Evolutionary conservation across 2,888 invertebrate genomes (phyloP).

Genomic region (Zeuzera pyrina): DNA sequence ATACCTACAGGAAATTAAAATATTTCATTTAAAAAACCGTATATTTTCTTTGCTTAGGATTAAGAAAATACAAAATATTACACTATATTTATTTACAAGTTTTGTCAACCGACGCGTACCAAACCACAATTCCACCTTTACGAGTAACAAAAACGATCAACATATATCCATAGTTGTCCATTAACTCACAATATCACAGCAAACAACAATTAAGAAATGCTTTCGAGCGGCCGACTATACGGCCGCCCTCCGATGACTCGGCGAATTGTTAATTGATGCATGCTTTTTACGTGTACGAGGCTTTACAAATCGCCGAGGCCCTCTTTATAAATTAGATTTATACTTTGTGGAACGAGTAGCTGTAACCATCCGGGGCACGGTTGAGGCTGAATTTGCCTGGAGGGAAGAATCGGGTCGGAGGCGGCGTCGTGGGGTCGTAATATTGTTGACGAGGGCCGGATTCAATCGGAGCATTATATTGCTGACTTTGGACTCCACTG

Average conservation of each 20-base stretch:
- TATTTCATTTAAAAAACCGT: neutral
- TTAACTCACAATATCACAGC: slow-evolving; percentile 71
- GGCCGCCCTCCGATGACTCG: slow-evolving; percentile 54
- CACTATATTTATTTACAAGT: slow-evolving; percentile 64
- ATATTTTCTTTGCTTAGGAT: neutral
- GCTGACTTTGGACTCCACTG: slow-evolving; percentile 52
- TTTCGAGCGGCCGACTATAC: slow-evolving; percentile 41
- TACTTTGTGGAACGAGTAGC: slow-evolving; percentile 85
- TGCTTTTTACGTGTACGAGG: slow-evolving; percentile 49
- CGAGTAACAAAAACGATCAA: slow-evolving; percentile 47
- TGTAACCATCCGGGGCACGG: slow-evolving; percentile 90
- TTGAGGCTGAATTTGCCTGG: slow-evolving; percentile 90
- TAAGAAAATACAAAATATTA: slow-evolving; percentile 12
- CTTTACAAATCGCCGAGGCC: slow-evolving; percentile 50
- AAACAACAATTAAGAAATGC: slow-evolving; percentile 68
- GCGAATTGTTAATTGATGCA: slow-evolving; percentile 58
- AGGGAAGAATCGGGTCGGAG: slow-evolving; percentile 84
- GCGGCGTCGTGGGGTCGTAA: slow-evolving; percentile 75
- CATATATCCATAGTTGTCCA: slow-evolving; percentile 50
- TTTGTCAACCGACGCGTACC: slow-evolving; percentile 39
- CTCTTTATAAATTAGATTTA: slow-evolving; percentile 47
- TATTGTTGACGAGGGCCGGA: slow-evolving; percentile 58
- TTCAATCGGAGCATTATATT: slow-evolving; percentile 38
- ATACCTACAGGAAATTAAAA: neutral
- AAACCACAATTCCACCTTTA: slow-evolving; percentile 31